Evolutionary conservation across 2,888 invertebrate species (phyloP), one percentile per base, ranked within the genome.

Genomic region (Eucriotettix oculatus): DNA sequence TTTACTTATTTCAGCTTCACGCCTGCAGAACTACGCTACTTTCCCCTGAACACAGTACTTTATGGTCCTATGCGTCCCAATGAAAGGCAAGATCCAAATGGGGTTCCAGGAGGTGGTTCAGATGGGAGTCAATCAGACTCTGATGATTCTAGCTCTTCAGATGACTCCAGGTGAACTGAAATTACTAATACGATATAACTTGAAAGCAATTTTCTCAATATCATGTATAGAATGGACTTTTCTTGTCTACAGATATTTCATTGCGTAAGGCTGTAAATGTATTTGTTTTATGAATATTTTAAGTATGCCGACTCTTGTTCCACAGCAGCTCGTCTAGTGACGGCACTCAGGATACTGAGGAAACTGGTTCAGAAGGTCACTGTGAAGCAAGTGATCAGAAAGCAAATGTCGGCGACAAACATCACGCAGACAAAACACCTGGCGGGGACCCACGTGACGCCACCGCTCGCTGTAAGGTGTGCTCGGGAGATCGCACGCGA

Each of bases 11-110:
- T 10, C 67, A 78, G 78, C 61, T 96, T 91, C 72, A 84, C 88
- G 1, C 78, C 91, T 10, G 82, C 86, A 14, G 93, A 97, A 74
- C 77, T 98, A 61, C 88, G 90, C 70, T 91, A 90, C 71, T 85
- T 95, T 75, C 99, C 99, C 1, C 72, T 99, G 57, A 95, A 92
- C 73, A 95, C 97, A 10, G 88, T 90, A 63, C 70, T 93, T 60
- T 86, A 85, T 68, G 82, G 83, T 44, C 80, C 79, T 10, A 74
- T 75, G 72, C 73, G 72, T 66, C 77, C 74, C 62, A 76, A 75
- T 65, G 74, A 74, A 63, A 71, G 73, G 48, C 73, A 73, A 63
- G 75, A 77, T 9, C 72, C 71, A 44, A 54, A 57, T 1, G 61
- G 58, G 40, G 41, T 12, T 12, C 42, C 55, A 43, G 72, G 71